These are phyloP conservation scores for Cyanistes caeruleus DNA, from an alignment of 2,113 vertebrate genomes.

Conservation along the genomic window DNA sequence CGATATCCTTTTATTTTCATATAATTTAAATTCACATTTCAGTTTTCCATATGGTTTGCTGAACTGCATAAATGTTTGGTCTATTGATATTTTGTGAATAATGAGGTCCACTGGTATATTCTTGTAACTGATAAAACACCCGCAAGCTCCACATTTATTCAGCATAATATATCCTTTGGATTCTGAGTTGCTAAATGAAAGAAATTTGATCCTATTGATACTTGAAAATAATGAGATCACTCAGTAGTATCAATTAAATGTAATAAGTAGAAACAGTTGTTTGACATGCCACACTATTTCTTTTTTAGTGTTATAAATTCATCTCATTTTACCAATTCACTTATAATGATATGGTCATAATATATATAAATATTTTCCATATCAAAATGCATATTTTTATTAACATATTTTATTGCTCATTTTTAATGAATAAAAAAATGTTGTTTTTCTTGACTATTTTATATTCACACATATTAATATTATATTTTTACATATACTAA, in stretches of 20 bases:
- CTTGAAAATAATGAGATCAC: background rate
- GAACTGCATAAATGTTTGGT: background rate
- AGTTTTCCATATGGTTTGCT: background rate
- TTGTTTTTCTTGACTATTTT: background rate
- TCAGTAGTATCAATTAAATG: background rate
- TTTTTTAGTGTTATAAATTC: background rate
- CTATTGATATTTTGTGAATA: constrained; percentile 16
- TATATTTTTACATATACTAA: background rate
- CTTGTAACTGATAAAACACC: background rate
- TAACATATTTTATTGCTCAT: fast-evolving
- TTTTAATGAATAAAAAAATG: background rate
- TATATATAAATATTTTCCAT: background rate
- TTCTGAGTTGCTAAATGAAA: background rate
- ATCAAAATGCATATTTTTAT: background rate
- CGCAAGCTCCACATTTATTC: background rate
- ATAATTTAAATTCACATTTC: background rate
- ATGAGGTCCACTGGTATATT: background rate
- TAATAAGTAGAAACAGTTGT: background rate
- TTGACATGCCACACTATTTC: background rate
- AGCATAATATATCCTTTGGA: background rate
- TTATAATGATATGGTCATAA: background rate
- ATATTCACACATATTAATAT: background rate
- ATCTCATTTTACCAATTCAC: background rate
- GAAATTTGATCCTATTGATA: background rate
- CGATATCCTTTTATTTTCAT: background rate